Percentiles rank a stretch among this genome's conserved stretches.
Evolutionary conservation across 2,888 invertebrate species (phyloP).

Genomic region (Nymphalis c-album): DNA sequence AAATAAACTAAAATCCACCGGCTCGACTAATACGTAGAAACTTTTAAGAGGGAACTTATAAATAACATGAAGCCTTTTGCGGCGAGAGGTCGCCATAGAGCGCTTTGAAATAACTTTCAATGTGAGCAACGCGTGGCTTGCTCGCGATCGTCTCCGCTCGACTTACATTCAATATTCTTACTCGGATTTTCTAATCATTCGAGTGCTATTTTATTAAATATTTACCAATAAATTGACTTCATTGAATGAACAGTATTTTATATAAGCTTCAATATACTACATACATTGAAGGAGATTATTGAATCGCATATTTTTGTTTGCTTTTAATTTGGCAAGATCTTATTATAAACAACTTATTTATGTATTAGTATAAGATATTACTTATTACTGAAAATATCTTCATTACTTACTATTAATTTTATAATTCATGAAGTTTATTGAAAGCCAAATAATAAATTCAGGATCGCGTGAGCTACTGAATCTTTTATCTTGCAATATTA

Average conservation of each 20-base stretch:
- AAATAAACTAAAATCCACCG: slow-evolving; percentile 25
- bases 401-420: no score
- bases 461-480: neutral
- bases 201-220: slow-evolving; percentile 9
- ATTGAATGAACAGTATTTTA: neutral
- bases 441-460: neutral
- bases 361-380: no score
- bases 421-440: neutral
- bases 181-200: slow-evolving; percentile 19
- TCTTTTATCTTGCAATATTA: slow-evolving; percentile 11
- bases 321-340: no score
- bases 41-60: slow-evolving; percentile 29
- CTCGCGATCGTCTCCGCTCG: slow-evolving; percentile 13
- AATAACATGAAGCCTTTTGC: slow-evolving; percentile 30
- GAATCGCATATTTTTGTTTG: no score
- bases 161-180: slow-evolving; percentile 23
- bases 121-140: slow-evolving; percentile 16
- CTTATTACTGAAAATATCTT: no score
- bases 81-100: slow-evolving; percentile 24
- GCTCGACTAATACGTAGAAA: slow-evolving; percentile 29
- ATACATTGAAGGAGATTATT: no score
- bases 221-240: neutral
- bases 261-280: neutral
- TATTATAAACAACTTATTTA: no score
- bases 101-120: slow-evolving; percentile 21